Evolutionary conservation across 2,113 vertebrate genomes (phyloP), one percentile per base, ranked within the genome.

Genomic region (Otolemur garnettii): DNA sequence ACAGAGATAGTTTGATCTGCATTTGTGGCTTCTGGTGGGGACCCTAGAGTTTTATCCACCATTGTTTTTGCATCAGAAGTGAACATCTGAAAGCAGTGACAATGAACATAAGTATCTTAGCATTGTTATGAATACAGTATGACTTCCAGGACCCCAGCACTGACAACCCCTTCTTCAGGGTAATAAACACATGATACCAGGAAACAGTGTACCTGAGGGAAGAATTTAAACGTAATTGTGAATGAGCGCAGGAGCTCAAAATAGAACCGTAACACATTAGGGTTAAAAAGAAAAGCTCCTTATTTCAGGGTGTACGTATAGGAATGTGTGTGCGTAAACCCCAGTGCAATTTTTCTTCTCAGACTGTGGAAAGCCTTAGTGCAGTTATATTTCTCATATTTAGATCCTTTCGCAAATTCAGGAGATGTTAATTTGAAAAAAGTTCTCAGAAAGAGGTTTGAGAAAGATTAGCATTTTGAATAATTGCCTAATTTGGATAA

Each of bases 401-500:
- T 77, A 93, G 26, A 45, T 82, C 71, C 45, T 90, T 75, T 72
- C 35, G 82, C 57, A 95, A 81, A 92, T 45, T 91, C 72, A 72
- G 77, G 50, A 84, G 60, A 77, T 69, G 19, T 66, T 92, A 50
- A 83, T 91, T 96, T 35, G 64, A 57, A 64, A 72, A 86, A 77
- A 35, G 1, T 38, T 83, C 71, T 93, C 21, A 81, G 28, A 80
- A 92, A 80, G 30, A 92, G 35, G 21, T 82, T 90, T 72, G 38
- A 84, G 33, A 92, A 90, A 93, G 30, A 93, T 92, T 96, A 90
- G 55, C 22, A 94, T 69, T 94, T 92, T 80, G 57, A 71, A 87
- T 95, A 90, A 93, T 74, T 95, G 35, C 71, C 88, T 75, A 83
- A 90, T 96, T 93, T 95, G 53, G 77, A 75, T 96, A 96, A 96